Conservation (phyloP, 2,113 vertebrate species). For the Erpornis zantholeuca region DNA sequence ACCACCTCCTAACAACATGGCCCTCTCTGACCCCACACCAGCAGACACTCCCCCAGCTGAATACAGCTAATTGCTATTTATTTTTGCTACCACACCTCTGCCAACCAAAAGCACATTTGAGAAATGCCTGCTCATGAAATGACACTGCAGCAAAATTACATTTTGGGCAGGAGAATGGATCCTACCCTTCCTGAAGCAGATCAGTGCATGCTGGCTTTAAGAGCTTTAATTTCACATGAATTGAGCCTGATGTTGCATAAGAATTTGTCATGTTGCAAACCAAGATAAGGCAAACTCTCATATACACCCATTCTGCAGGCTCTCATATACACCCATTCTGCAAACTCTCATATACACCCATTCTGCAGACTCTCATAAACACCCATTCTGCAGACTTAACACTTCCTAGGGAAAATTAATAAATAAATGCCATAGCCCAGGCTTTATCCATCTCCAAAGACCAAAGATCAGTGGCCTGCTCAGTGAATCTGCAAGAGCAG, state of each 20-base stretch:
- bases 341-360: not conserved
- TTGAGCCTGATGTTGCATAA: slow-evolving; percentile 15
- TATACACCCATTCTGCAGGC: not conserved
- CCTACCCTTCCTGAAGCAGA: not conserved
- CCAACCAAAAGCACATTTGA: not conserved
- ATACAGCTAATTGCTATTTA: not conserved
- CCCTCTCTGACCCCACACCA: not conserved
- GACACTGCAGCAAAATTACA: not conserved
- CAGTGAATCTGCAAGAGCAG: not conserved
- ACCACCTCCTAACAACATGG: accelerated
- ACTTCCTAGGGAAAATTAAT: not conserved
- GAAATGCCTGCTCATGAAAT: not conserved
- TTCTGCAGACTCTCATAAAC: not conserved
- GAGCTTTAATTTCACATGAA: slow-evolving; percentile 12
- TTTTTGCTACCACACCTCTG: not conserved
- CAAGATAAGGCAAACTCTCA: not conserved
- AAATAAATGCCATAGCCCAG: not conserved
- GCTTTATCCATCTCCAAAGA: not conserved
- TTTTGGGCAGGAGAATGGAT: not conserved
- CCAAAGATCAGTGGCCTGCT: not conserved
- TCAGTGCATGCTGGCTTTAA: not conserved
- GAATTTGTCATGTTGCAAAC: not conserved
- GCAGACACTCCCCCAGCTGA: not conserved
- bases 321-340: not conserved
- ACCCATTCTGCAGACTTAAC: not conserved